Base-by-base conservation (phyloP, 1,140 invertebrate genomes). In the Asbolus verrucosus region DNA sequence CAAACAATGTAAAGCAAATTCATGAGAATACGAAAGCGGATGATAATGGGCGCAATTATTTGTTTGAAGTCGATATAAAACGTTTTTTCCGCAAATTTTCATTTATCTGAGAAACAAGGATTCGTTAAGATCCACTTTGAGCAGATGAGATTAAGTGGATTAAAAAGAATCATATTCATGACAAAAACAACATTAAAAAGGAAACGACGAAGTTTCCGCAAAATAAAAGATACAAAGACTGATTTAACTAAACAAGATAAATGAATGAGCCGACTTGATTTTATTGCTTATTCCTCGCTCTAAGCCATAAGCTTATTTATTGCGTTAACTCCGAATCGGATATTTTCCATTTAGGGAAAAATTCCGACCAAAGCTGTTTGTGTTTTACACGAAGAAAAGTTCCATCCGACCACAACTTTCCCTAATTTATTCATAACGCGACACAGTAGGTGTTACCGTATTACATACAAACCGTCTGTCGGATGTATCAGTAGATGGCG, bases 221-320 rank as follows among this genome's bases (percentile, higher is more conserved):
- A 54, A 54, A 54, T 27, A 54, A 54, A 54, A 30, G 46, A 24
- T 18, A 19, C 46, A 27, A 54, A 54, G 46, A 6, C 46, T 27
- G 46, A 24, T 54, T 54, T 54, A 54, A 54, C 46, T 24, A 54
- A 54, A 54, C 46, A 54, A 54, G 46, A 9, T 27, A 54, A 54
- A 54, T 54, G 24, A 21, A 54, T 54, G 46, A 27, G 21, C 24
- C 13, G 21, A 24, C 46, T 27, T 2, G 19, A 13, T 11, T 30
- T 54, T 54, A 24, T 54, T 54, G 21, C 11, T 5, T 27, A 11
- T 11, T 36, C 33, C 11, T 36, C 33, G 33, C 5, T 36, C 5
- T 54, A n/a, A n/a, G n/a, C n/a, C n/a, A n/a, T n/a, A n/a, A n/a
- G n/a, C n/a, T n/a, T n/a, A n/a, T n/a, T n/a, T n/a, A n/a, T n/a